Base-by-base conservation (phyloP, 1,140 invertebrate genomes). In the Matsumurasca onukii region DNA sequence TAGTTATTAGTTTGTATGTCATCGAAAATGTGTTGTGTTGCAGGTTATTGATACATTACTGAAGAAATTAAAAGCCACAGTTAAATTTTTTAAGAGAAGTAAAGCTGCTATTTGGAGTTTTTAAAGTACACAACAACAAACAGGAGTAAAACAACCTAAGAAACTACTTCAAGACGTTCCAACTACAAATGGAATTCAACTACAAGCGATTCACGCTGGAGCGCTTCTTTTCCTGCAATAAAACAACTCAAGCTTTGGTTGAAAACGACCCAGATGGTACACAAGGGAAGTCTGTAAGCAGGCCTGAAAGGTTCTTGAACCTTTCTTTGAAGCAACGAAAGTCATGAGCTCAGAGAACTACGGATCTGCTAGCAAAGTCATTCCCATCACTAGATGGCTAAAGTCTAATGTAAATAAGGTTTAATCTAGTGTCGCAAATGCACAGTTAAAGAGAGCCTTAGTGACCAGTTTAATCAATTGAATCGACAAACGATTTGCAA, bases 321-420 rank as follows among this genome's bases (percentile, higher is more conserved):
- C 74, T 73, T 73, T 66, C 77, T 76, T 5, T 17, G 49, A 52
- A 52, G 49, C 22, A 5, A 52, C 49, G 3, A 52, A 52, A 20
- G 49, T 15, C 3, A 82, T 77, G 1, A 79, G 74, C 51, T 77
- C 79, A 75, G 77, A 80, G 73, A 75, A 77, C 65, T 81, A 81
- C 70, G 76, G 73, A 48, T 76, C 80, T 24, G 77, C 74, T 24
- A 79, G 78, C 55, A 78, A 52, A 20, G 49, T 52, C 12, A 52
- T 52, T 52, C 49, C 49, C 20, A 20, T 52, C 3, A 52, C 49
- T 5, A 5, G 49, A 22, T 12, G 49, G 3, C 20, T 52, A 3
- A 52, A 52, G 20, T 52, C 49, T 12, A 22, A 12, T 15, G 12
- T 52, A 22, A 52, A 52, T 17, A 52, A 52, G 20, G 20, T 52